Conservation (phyloP, 2,888 invertebrate genomes). For the Clivina fossor region DNA sequence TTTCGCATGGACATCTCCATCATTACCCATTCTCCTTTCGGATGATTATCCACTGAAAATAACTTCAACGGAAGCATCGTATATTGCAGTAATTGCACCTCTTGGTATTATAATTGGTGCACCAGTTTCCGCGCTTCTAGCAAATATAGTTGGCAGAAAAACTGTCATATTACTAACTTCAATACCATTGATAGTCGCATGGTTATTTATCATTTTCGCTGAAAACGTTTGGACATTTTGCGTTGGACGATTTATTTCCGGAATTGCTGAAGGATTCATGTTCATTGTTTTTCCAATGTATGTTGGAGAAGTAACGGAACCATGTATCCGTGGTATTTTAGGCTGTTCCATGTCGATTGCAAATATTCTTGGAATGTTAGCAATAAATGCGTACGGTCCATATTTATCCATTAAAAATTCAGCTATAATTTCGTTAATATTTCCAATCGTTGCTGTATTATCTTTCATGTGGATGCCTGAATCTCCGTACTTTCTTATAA, state of each 20-base stretch:
- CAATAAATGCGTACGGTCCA: conserved; percentile 23
- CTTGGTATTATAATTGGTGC: conserved; percentile 23
- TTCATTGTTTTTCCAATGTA: conserved; percentile 41
- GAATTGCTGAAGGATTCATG: conserved; percentile 40
- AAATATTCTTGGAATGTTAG: conserved; percentile 25
- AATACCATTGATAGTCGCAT: conserved; percentile 37
- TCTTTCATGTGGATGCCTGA: conserved; percentile 39
- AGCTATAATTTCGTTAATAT: conserved; percentile 14
- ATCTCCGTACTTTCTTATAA: conserved; percentile 37
- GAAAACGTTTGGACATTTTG: conserved; percentile 25
- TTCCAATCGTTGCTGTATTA: conserved; percentile 32
- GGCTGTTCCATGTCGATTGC: conserved; percentile 39
- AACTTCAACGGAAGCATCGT: conserved; percentile 26
- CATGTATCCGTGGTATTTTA: conserved; percentile 40
- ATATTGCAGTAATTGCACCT: conserved; percentile 20
- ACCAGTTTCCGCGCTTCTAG: conserved; percentile 21
- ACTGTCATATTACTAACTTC: conserved; percentile 15
- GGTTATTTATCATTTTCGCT: conserved; percentile 25
- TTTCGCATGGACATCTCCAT: conserved; percentile 28
- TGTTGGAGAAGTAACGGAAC: conserved; percentile 41
- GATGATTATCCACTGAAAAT: conserved; percentile 12
- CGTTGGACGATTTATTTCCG: conserved; percentile 36
- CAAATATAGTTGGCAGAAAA: conserved; percentile 23
- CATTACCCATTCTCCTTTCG: conserved; percentile 21
- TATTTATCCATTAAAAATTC: conserved; percentile 21